Conservation (phyloP, 2,888 invertebrate genomes). For the Drosophila nr. perissopoda region DNA sequence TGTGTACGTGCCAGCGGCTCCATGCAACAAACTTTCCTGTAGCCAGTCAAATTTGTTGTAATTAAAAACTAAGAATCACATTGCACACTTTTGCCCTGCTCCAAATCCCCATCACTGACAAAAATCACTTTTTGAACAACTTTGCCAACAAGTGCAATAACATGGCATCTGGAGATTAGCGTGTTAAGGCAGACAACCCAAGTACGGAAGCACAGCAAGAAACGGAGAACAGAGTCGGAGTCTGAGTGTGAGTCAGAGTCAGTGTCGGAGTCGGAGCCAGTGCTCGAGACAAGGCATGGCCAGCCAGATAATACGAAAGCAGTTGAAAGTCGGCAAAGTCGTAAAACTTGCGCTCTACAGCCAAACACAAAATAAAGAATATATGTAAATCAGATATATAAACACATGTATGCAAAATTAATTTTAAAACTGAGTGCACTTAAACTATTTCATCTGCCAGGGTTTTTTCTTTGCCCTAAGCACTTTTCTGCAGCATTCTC, state of each 20-base stretch:
- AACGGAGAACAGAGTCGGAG: conserved; percentile 2
- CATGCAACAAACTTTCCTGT: conserved; percentile 62
- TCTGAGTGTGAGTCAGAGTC: neutral
- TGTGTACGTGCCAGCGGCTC: conserved; percentile 33
- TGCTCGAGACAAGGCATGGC: conserved; percentile 29
- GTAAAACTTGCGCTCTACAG: conserved; percentile 60
- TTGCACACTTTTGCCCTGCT: conserved; percentile 54
- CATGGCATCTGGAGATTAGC: conserved; percentile 81
- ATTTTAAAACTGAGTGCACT: conserved; percentile 70
- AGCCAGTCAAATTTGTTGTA: conserved; percentile 78
- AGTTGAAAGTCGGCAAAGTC: conserved; percentile 59
- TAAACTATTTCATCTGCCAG: conserved; percentile 59
- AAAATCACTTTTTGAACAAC: conserved; percentile 76
- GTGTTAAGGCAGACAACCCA: conserved; percentile 64
- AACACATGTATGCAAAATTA: conserved; percentile 67
- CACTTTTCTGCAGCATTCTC: neutral
- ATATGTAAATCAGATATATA: neutral
- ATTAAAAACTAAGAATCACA: conserved; percentile 78
- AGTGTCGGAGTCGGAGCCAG: conserved; percentile 1
- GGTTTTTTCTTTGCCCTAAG: conserved; percentile 15
- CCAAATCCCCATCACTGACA: conserved; percentile 47
- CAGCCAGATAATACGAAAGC: conserved; percentile 39
- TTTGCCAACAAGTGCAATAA: conserved; percentile 80
- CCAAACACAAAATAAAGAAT: conserved; percentile 10
- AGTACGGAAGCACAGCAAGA: conserved; percentile 26